These are phyloP conservation scores for Lytechinus pictus DNA, from an alignment of 35 echinoderm and acorn worm genomes.

Conservation along the genomic window DNA sequence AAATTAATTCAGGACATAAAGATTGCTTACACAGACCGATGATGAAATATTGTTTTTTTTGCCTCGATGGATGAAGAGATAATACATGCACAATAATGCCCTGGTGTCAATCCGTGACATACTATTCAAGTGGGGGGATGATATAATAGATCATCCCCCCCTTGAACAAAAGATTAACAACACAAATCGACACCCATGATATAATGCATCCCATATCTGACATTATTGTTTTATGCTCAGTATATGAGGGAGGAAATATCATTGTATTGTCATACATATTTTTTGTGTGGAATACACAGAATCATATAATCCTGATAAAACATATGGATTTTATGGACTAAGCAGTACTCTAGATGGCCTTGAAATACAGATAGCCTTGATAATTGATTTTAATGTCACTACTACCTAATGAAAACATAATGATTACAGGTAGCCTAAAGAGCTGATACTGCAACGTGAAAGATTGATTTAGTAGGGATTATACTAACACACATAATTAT, in stretches of 20 bases:
- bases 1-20: too few species aligned
- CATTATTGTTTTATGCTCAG: background rate
- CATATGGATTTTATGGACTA: background rate
- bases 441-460: background rate
- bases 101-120: too few species aligned
- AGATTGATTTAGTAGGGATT: background rate
- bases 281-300: background rate
- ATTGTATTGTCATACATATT: background rate
- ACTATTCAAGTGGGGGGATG: too few species aligned
- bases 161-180: too few species aligned
- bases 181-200: too few species aligned
- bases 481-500: too few species aligned
- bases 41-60: too few species aligned
- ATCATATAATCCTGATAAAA: background rate
- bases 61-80: background rate
- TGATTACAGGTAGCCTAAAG: background rate
- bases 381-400: background rate
- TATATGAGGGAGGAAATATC: background rate
- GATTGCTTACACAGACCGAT: too few species aligned
- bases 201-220: too few species aligned
- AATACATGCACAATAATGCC: too few species aligned
- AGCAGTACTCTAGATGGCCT: background rate
- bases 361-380: background rate
- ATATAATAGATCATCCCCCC: too few species aligned
- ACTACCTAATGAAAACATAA: background rate